Evolutionary conservation across 2,888 invertebrate species (phyloP).

Genomic region (Tyria jacobaeae): DNA sequence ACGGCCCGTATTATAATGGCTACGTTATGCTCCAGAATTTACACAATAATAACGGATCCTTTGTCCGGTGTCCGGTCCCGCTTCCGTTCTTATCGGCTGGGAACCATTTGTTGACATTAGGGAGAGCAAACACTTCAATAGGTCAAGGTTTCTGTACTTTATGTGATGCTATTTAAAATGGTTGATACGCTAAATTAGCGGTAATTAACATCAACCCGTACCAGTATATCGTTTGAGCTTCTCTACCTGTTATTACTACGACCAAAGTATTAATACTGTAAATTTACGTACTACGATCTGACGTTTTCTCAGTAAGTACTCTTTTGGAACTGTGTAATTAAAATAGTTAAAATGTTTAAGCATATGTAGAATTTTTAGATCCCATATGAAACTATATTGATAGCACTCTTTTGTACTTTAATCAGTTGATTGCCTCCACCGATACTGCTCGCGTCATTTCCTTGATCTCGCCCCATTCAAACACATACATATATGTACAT

Average conservation of each 20-base stretch:
- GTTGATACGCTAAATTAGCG: conserved; percentile 61
- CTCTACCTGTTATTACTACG: conserved; percentile 23
- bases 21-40: conserved; percentile 61
- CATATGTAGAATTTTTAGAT: background rate
- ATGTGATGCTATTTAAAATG: conserved; percentile 61
- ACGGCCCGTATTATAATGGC: conserved; percentile 44
- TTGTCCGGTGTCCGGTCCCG: conserved; percentile 76
- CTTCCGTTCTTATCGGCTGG: conserved; percentile 78
- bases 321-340: background rate
- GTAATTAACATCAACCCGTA: conserved; percentile 55
- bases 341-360: background rate
- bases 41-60: conserved; percentile 75
- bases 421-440: background rate
- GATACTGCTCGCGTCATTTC: background rate
- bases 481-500: too few relatives aligned
- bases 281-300: background rate
- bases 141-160: conserved; percentile 76
- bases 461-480: background rate
- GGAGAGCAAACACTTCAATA: conserved; percentile 72
- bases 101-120: conserved; percentile 69
- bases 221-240: conserved; percentile 23
- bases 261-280: background rate
- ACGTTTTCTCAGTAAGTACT: too few relatives aligned
- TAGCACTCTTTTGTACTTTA: background rate
- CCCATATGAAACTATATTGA: background rate